Conservation (phyloP, 2,888 invertebrate genomes). For the Eupithecia subfuscata region DNA sequence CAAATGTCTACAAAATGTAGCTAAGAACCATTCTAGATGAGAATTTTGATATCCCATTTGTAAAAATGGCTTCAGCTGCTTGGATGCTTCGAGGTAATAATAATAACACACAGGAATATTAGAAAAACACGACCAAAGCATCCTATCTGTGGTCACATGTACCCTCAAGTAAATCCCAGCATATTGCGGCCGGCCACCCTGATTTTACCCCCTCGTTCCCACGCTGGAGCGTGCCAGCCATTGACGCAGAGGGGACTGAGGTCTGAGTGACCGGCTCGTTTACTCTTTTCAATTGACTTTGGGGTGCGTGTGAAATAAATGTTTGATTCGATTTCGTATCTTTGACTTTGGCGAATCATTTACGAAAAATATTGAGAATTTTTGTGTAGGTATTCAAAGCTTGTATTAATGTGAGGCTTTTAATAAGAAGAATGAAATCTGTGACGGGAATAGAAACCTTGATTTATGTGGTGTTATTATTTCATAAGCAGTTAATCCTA, state of each 20-base stretch:
- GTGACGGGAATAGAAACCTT: background rate
- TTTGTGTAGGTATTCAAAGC: too few species aligned
- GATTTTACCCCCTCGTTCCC: conserved; percentile 53
- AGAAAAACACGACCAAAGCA: background rate
- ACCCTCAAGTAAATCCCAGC: conserved; percentile 10
- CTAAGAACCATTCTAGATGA: too few species aligned
- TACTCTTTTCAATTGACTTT: conserved; percentile 12
- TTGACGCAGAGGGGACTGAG: conserved; percentile 14
- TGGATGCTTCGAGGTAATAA: too few species aligned
- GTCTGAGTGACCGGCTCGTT: conserved; percentile 13
- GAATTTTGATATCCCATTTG: too few species aligned
- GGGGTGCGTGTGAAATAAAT: conserved; percentile 22
- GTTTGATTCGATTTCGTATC: background rate
- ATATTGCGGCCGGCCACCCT: conserved; percentile 20
- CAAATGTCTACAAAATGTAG: too few species aligned
- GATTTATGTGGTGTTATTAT: background rate
- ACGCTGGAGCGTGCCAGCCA: conserved; percentile 52
- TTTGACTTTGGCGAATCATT: background rate
- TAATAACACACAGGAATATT: too few species aligned
- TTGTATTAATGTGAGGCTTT: background rate
- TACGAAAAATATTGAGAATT: background rate
- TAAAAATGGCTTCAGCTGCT: too few species aligned
- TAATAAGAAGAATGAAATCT: background rate
- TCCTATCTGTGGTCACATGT: conserved; percentile 3
- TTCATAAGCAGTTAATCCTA: background rate